phyloP scores from a whole-genome alignment of 2,797 vertebrate species.

The Rhinichthys osculus region DNA sequence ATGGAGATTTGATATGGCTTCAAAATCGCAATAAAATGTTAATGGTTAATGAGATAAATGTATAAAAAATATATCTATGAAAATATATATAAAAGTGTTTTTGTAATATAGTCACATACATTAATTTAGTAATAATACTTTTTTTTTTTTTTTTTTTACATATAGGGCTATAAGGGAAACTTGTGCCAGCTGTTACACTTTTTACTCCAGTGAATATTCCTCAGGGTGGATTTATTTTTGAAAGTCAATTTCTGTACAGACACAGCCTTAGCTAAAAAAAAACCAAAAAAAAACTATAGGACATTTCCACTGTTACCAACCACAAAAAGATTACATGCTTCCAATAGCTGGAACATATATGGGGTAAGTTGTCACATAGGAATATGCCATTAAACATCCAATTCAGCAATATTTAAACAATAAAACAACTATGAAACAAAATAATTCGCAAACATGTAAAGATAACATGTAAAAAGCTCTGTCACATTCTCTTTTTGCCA shows the following conservation, averaged over 20 bases:
- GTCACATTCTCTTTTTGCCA: not conserved
- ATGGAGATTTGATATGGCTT: constrained; percentile 42
- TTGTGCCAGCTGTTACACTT: not conserved
- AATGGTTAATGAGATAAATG: constrained; percentile 40
- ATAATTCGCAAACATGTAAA: not conserved
- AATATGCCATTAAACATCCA: not conserved
- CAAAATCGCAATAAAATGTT: constrained; percentile 47
- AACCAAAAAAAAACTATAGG: not conserved
- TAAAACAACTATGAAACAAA: not conserved
- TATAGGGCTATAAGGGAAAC: not conserved
- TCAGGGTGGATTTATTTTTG: not conserved
- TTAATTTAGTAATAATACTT: not conserved
- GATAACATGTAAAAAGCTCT: not conserved
- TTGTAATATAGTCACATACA: not conserved
- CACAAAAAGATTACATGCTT: not conserved
- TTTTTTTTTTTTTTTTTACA: not conserved
- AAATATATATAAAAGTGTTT: constrained; percentile 14
- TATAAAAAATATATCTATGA: not conserved
- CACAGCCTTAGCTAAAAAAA: not conserved
- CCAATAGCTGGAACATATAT: not conserved
- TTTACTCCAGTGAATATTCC: not conserved
- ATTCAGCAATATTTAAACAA: not conserved
- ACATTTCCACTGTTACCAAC: not conserved
- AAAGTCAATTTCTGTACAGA: not conserved
- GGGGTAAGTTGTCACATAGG: not conserved